phyloP scores from a whole-genome alignment of 2,888 invertebrate genomes.

The Thecophora atra region DNA sequence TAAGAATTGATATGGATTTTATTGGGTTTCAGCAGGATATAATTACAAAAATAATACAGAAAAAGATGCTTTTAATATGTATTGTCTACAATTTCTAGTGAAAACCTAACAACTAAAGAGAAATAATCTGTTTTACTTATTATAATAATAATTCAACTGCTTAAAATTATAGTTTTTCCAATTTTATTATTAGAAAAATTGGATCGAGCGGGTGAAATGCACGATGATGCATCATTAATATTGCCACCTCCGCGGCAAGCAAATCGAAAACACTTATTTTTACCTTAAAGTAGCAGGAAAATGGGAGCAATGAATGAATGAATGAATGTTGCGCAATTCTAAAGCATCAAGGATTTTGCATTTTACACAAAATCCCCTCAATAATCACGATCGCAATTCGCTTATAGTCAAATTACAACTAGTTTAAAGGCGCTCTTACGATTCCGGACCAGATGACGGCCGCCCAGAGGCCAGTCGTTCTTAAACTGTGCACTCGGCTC shows the following conservation, averaged over 20 bases:
- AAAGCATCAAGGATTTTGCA: not conserved
- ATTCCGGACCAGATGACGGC: constrained; percentile 46
- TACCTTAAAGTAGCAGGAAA: not conserved
- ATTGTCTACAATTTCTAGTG: no score
- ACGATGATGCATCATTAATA: constrained; percentile 18
- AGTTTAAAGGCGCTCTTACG: no score
- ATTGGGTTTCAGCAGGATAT: not conserved
- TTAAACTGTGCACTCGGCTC: constrained; percentile 25
- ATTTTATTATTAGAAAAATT: not conserved
- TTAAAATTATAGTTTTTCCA: no score
- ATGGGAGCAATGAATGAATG: constrained; percentile 38
- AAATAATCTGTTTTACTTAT: no score
- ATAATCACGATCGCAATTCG: not conserved
- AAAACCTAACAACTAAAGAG: no score
- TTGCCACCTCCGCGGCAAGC: constrained; percentile 5
- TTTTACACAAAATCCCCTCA: not conserved
- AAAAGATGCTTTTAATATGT: no score
- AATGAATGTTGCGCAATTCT: constrained; percentile 43
- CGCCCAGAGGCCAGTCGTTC: constrained; percentile 49
- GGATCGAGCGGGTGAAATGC: constrained; percentile 13
- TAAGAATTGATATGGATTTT: no score
- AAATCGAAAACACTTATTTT: not conserved
- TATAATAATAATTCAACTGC: no score
- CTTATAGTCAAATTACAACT: no score
- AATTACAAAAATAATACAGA: no score